Evolutionary conservation across 2,888 invertebrate species (phyloP), one percentile per base, ranked within the genome.

Genomic region (Sesia bembeciformis): DNA sequence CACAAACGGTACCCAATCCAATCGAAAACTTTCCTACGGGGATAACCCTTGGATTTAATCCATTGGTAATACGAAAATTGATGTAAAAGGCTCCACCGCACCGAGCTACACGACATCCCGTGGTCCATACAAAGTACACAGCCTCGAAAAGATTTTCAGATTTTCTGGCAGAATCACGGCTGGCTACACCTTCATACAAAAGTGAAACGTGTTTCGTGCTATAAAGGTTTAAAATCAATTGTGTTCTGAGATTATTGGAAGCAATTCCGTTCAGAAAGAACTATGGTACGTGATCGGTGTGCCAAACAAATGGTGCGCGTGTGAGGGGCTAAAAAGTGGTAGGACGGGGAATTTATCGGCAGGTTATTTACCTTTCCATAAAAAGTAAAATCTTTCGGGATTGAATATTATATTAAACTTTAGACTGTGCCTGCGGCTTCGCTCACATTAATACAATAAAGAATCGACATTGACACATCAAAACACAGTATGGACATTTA

Each of bases 11-110:
- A 2, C 74, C 77, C 76, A 78, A 81, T 81, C 84, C 82, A 85
- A 87, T 84, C 78, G 81, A 69, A 78, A 82, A 84, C 74, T 84
- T 84, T 80, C 70, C 77, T 70, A 68, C 66, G 74, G 75, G 76
- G 74, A 78, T 78, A 81, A 84, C 81, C 84, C 81, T 80, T 79
- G 75, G 80, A 82, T 86, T 85, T 86, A 88, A 88, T 88, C 87
- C 85, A 82, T 88, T 74, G 84, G 84, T 88, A 88, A 88, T 86
- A 84, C 84, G 85, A 88, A 87, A 88, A 88, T 86, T 87, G 86
- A 85, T 85, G 86, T 87, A 83, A 83, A 83, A 83, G 78, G 80
- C 73, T 76, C 70, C 72, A 66, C 77, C 77, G 68, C 79, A 72
- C 74, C 69, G 70, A 39, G 59, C 74, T 68, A 72, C 73, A 74